A percentile compares a stretch with the other conserved stretches of the same genome.
phyloP scores from a whole-genome alignment of 2,888 invertebrate species.

The Heliconius sara region DNA sequence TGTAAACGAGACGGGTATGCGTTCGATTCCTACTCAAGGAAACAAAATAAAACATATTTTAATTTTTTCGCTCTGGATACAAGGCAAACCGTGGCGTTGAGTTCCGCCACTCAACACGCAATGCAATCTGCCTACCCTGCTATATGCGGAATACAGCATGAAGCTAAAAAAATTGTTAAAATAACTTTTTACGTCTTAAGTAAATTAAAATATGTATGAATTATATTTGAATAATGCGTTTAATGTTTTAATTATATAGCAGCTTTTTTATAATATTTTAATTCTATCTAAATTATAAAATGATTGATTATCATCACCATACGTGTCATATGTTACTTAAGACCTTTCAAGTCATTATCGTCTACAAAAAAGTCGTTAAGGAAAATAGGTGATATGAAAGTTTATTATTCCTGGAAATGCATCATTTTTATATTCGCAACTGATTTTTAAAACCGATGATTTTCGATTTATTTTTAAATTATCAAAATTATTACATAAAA shows the following conservation, averaged over 20 bases:
- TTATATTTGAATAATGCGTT: too few species aligned
- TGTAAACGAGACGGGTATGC: too few species aligned
- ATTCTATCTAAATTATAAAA: conserved; percentile 16
- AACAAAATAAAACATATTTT: too few species aligned
- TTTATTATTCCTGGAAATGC: conserved; percentile 7
- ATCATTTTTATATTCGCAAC: background rate
- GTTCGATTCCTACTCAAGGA: too few species aligned
- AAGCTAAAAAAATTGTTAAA: background rate
- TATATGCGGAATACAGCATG: background rate
- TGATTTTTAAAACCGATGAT: too few species aligned
- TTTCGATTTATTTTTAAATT: too few species aligned
- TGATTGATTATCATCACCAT: conserved; percentile 37
- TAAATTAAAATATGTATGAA: too few species aligned
- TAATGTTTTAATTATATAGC: too few species aligned
- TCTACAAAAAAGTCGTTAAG: conserved; percentile 34
- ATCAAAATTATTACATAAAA: too few species aligned
- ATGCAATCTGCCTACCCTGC: background rate
- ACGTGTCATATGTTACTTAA: conserved; percentile 14
- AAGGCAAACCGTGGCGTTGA: background rate
- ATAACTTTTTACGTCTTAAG: background rate
- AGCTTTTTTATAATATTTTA: conserved; percentile 1
- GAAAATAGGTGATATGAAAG: conserved; percentile 31
- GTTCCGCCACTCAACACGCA: background rate
- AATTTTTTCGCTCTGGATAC: too few species aligned
- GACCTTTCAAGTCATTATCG: conserved; percentile 31